phyloP scores from a whole-genome alignment of 2,113 vertebrate genomes.

The Rallus limicola region DNA sequence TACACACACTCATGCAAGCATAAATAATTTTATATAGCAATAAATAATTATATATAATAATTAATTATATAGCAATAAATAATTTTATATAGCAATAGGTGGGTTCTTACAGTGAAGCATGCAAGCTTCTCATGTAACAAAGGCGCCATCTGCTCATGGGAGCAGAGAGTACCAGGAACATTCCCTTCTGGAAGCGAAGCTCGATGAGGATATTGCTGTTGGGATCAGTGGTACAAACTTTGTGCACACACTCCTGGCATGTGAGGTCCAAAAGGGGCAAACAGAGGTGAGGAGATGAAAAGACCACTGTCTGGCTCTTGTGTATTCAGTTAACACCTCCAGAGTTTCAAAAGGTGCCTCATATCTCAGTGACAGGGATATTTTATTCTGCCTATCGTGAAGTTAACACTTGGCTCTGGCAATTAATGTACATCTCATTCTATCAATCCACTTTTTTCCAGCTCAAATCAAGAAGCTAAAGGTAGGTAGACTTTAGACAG shows the following conservation, averaged over 20 bases:
- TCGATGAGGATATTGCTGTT: not conserved
- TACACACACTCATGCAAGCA: not conserved
- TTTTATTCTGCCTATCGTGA: not conserved
- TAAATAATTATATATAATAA: not conserved
- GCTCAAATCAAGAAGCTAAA: not conserved
- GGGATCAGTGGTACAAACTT: not conserved
- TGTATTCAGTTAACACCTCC: not conserved
- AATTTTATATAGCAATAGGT: not conserved
- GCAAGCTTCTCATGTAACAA: not conserved
- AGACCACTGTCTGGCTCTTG: no score
- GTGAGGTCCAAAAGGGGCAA: not conserved
- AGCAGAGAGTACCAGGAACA: not conserved
- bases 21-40: not conserved
- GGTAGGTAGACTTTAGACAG: not conserved
- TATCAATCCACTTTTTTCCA: not conserved
- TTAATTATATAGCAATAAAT: no score
- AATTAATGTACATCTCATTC: not conserved
- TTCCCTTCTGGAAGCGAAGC: not conserved
- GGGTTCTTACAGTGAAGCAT: not conserved
- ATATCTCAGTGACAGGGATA: not conserved
- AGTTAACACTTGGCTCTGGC: not conserved
- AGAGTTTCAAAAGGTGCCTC: not conserved
- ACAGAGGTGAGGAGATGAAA: not conserved
- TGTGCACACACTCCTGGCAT: not conserved
- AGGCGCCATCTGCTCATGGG: not conserved